Evolutionary conservation across 2,113 vertebrate species (phyloP).

Genomic region (Mastomys coucha): DNA sequence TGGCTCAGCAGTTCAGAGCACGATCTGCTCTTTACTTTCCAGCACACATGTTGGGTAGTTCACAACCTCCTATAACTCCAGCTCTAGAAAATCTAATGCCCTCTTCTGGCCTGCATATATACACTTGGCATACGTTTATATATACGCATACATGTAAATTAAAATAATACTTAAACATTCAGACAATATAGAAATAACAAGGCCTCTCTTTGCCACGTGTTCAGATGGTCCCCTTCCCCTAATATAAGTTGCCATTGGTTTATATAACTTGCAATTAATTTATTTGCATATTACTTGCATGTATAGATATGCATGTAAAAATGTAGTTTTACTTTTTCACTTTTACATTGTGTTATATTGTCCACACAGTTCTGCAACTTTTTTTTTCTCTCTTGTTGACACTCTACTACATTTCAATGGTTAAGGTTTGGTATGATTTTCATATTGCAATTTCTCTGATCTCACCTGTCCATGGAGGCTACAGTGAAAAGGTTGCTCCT

Average conservation of each 20-base stretch:
- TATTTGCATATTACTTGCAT: constrained; percentile 43
- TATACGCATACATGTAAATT: not conserved
- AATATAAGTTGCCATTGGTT: not conserved
- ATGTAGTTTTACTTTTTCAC: constrained; percentile 5
- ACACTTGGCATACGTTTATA: not conserved
- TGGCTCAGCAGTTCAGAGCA: not conserved
- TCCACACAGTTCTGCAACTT: not conserved
- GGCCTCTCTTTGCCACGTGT: not conserved
- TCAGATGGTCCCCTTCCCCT: not conserved
- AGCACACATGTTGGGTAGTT: not conserved
- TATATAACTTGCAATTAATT: not conserved
- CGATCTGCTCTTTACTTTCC: not conserved
- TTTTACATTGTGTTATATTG: constrained; percentile 32
- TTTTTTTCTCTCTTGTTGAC: not conserved
- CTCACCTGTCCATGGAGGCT: not conserved
- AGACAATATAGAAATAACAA: not conserved
- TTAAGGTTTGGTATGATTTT: constrained; percentile 15
- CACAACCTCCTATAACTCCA: not conserved
- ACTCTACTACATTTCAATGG: not conserved
- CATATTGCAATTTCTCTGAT: not conserved
- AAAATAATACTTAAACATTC: not conserved
- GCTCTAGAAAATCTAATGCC: not conserved
- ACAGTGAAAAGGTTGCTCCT: not conserved
- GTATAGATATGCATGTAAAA: not conserved
- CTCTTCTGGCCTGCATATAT: not conserved